phyloP scores from a whole-genome alignment of 2,797 vertebrate species.

The Enteromius fasciolatus region DNA sequence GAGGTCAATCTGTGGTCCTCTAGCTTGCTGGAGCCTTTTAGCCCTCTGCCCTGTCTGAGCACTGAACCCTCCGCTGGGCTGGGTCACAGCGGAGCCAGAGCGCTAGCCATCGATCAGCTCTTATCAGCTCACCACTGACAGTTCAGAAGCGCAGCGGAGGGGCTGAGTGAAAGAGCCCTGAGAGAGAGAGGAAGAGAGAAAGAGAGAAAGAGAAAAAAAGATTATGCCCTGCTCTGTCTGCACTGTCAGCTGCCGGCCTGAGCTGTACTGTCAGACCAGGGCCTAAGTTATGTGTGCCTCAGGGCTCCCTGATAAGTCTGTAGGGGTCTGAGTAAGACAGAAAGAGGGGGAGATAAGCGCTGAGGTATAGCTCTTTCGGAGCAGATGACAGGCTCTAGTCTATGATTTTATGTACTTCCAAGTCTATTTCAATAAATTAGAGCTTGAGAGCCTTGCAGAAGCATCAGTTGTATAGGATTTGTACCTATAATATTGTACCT shows the following conservation, averaged over 20 bases:
- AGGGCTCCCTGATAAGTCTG: constrained; percentile 59
- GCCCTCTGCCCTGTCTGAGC: constrained; percentile 54
- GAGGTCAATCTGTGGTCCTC: constrained; percentile 56
- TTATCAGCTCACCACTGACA: constrained; percentile 57
- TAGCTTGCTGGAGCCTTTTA: constrained; percentile 51
- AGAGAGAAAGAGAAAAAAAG: constrained; percentile 45
- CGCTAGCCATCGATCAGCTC: constrained; percentile 52
- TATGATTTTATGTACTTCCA: constrained; percentile 38
- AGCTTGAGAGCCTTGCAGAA: background rate
- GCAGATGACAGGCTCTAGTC: constrained; percentile 38
- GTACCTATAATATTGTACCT: background rate
- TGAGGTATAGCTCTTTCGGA: constrained; percentile 22
- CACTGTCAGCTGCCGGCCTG: constrained; percentile 51
- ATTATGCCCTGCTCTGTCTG: constrained; percentile 34
- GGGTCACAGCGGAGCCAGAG: constrained; percentile 58
- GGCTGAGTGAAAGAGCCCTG: constrained; percentile 45
- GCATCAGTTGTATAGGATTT: background rate
- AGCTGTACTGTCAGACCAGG: constrained; percentile 51
- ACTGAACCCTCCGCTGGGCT: constrained; percentile 48
- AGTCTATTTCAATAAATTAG: background rate
- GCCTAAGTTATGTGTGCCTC: constrained; percentile 60
- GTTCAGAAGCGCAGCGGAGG: constrained; percentile 65
- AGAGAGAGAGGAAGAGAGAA: constrained; percentile 47
- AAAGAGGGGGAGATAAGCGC: constrained; percentile 47
- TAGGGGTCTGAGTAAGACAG: constrained; percentile 43